Percentiles rank a stretch among this genome's conserved stretches.
Evolutionary conservation across 2,797 vertebrate genomes (phyloP).

Genomic region (Lepidocolaptes lacrymiger): DNA sequence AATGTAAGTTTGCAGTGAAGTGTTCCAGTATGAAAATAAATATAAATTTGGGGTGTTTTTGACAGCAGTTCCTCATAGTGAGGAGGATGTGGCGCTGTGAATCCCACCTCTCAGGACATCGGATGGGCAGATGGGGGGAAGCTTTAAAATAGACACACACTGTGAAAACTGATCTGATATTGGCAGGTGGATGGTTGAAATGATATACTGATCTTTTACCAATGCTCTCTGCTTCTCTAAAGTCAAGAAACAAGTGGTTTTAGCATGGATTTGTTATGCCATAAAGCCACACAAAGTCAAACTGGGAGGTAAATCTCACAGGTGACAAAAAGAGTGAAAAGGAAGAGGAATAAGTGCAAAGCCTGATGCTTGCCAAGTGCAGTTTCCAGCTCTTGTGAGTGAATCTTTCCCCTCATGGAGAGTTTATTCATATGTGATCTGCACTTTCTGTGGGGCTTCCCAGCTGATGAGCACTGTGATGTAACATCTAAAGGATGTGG

Average conservation of each 20-base stretch:
- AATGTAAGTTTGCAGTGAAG: background rate
- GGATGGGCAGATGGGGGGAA: background rate
- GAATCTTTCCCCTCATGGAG: background rate
- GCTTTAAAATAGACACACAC: background rate
- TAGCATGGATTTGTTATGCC: slow-evolving; percentile 4
- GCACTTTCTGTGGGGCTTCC: background rate
- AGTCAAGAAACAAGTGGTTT: background rate
- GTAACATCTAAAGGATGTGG: background rate
- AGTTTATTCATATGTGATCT: background rate
- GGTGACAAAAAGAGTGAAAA: background rate
- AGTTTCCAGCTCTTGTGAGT: background rate
- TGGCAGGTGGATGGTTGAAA: background rate
- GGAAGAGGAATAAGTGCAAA: background rate
- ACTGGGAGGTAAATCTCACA: background rate
- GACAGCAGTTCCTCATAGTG: background rate
- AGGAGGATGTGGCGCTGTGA: background rate
- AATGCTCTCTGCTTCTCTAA: background rate
- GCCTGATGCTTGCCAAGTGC: background rate
- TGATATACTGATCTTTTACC: background rate
- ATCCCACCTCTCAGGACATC: background rate
- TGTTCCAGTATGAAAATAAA: background rate
- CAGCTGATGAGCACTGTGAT: background rate
- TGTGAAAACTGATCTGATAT: background rate
- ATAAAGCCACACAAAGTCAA: background rate
- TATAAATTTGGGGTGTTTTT: background rate